Percentiles rank a stretch among this genome's conserved stretches.
These are phyloP conservation scores for Callorhinus ursinus DNA, from an alignment of 2,113 vertebrate species.

Conservation along the genomic window DNA sequence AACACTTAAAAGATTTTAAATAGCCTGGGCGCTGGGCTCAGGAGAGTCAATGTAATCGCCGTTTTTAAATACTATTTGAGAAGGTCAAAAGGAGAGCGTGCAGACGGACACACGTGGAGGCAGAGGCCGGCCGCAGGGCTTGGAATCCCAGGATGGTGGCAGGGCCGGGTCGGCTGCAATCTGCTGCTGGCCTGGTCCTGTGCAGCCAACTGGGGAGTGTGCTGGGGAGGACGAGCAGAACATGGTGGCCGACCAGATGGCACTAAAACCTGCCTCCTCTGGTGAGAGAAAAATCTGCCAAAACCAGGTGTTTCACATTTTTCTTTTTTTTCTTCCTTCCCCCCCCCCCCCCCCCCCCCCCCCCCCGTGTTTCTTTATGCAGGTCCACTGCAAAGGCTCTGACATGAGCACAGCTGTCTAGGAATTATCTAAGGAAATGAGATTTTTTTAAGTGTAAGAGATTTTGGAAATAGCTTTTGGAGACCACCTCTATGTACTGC, in stretches of 20 bases:
- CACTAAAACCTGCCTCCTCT: constrained; percentile 37
- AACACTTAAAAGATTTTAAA: background rate
- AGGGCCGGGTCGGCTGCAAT: background rate
- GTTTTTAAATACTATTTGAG: constrained; percentile 37
- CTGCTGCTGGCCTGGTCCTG: constrained; percentile 32
- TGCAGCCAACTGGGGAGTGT: background rate
- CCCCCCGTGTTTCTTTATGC: background rate
- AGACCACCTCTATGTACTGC: background rate
- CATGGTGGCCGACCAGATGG: constrained; percentile 67
- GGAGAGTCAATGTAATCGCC: background rate
- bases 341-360: too few relatives aligned
- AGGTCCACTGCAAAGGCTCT: background rate
- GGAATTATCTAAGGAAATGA: constrained; percentile 55
- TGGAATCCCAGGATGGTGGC: constrained; percentile 17
- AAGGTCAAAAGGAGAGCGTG: constrained; percentile 65
- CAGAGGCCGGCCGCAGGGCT: background rate
- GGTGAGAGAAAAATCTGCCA: constrained; percentile 57
- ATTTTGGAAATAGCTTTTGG: constrained; percentile 36
- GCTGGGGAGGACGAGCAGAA: background rate
- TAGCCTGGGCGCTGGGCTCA: background rate
- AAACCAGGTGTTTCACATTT: constrained; percentile 70
- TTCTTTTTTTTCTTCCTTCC: background rate
- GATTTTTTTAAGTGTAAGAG: background rate
- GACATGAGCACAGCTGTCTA: background rate
- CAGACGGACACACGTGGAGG: background rate